Conservation (phyloP, 2,888 invertebrate genomes). For the Esperia sulphurella region DNA sequence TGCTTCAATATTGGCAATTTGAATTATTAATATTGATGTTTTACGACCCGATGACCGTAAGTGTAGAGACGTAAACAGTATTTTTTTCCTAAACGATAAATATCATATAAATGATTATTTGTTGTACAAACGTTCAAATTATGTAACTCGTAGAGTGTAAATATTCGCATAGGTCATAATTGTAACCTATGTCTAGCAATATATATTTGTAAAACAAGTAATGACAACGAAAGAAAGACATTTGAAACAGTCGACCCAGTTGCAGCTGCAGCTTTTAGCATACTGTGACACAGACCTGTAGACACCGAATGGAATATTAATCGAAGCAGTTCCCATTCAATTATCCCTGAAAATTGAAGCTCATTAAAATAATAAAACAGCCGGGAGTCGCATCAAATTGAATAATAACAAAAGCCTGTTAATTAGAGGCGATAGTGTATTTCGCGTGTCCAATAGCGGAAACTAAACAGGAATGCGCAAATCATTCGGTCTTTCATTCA, state of each 20-base stretch:
- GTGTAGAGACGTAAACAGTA: too few species aligned
- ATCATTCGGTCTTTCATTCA: background rate
- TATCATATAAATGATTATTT: background rate
- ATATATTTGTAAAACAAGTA: slow-evolving; percentile 1
- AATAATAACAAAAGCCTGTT: slow-evolving; percentile 76
- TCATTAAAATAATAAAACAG: slow-evolving; percentile 79
- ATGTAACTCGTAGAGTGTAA: background rate
- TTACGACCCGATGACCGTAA: background rate
- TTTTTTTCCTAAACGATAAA: too few species aligned
- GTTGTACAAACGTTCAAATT: background rate
- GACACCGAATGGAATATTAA: slow-evolving; percentile 65
- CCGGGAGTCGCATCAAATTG: slow-evolving; percentile 72
- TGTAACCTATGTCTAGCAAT: background rate
- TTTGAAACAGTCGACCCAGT: background rate
- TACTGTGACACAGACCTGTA: slow-evolving; percentile 16
- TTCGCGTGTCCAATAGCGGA: background rate
- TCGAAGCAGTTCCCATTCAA: slow-evolving; percentile 69
- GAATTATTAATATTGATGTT: background rate
- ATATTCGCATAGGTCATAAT: background rate
- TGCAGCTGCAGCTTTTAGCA: background rate
- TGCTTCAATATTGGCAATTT: background rate
- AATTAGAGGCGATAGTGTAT: slow-evolving; percentile 57
- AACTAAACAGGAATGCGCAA: background rate
- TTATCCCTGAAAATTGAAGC: slow-evolving; percentile 75
- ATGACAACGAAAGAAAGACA: background rate